A percentile compares a stretch with the other conserved stretches of the same genome.
Conservation (phyloP, 2,888 invertebrate genomes). For the Temnothorax ravouxi region DNA sequence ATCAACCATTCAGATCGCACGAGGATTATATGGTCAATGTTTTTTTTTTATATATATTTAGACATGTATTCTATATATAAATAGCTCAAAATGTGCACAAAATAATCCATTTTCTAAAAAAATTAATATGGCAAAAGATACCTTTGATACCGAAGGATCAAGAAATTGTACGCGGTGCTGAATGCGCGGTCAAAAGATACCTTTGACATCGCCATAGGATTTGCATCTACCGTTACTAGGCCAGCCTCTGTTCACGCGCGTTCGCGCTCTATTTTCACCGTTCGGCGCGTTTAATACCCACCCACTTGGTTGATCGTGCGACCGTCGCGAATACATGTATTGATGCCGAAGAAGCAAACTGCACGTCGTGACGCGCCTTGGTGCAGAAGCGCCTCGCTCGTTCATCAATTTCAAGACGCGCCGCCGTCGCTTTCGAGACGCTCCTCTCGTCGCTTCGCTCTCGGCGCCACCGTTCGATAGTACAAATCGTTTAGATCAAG, state of each 20-base stretch:
- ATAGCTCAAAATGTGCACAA: neutral
- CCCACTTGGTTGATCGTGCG: constrained; percentile 25
- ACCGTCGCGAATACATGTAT: constrained; percentile 18
- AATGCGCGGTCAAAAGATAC: constrained; percentile 10
- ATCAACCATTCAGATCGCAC: neutral
- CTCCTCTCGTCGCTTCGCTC: constrained; percentile 16
- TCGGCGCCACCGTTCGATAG: constrained; percentile 34
- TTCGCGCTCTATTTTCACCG: constrained; percentile 62
- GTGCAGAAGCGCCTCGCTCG: constrained; percentile 17
- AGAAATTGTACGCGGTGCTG: neutral
- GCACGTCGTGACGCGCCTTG: constrained; percentile 1
- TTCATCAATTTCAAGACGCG: constrained; percentile 42
- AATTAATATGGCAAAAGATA: neutral
- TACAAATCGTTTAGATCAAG: constrained; percentile 48
- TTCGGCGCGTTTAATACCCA: constrained; percentile 53
- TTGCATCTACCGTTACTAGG: constrained; percentile 46
- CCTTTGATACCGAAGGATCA: neutral
- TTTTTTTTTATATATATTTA: neutral
- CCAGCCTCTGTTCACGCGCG: constrained; percentile 33
- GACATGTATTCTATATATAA: neutral
- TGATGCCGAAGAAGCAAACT: neutral
- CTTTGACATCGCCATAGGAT: constrained; percentile 12
- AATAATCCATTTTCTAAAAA: neutral
- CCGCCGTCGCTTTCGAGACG: constrained; percentile 8
- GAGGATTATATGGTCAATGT: no score